These are phyloP conservation scores for Dicycla oo DNA, from an alignment of 2,888 invertebrate species.

Conservation along the genomic window DNA sequence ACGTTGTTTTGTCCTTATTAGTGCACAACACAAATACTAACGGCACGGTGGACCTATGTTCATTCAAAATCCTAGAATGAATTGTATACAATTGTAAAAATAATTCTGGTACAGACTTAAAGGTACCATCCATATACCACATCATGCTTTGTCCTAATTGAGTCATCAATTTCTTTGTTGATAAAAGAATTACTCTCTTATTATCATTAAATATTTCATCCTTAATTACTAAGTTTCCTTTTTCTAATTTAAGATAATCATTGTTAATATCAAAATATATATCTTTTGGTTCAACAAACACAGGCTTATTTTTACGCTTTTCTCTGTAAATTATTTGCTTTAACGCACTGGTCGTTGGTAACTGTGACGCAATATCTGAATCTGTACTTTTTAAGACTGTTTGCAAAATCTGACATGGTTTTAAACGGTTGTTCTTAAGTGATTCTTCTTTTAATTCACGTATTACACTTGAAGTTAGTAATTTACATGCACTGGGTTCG, in stretches of 20 bases:
- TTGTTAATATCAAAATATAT: too few relatives aligned
- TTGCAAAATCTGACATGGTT: constrained; percentile 22
- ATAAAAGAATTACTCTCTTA: constrained; percentile 26
- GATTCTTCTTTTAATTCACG: constrained; percentile 25
- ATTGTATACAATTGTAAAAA: too few relatives aligned
- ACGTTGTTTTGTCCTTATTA: too few relatives aligned
- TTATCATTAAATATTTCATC: constrained; percentile 10
- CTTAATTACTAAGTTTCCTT: constrained; percentile 5
- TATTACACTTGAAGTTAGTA: constrained; percentile 32
- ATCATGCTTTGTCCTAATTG: not conserved
- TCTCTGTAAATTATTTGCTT: constrained; percentile 29
- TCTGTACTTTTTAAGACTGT: constrained; percentile 36
- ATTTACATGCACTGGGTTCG: constrained; percentile 35
- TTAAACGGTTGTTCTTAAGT: constrained; percentile 20
- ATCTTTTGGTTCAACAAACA: not conserved
- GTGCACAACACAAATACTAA: too few relatives aligned
- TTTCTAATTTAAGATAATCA: too few relatives aligned
- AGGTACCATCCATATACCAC: too few relatives aligned
- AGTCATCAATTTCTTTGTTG: constrained; percentile 30
- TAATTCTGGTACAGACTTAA: too few relatives aligned
- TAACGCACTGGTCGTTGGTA: constrained; percentile 11
- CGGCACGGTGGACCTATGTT: too few relatives aligned
- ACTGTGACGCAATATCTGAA: constrained; percentile 24
- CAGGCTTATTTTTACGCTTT: constrained; percentile 28
- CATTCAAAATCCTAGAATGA: too few relatives aligned